A percentile compares a stretch with the other conserved stretches of the same genome.
Conservation (phyloP, 2,113 vertebrate species). For the Crotalus tigris region DNA sequence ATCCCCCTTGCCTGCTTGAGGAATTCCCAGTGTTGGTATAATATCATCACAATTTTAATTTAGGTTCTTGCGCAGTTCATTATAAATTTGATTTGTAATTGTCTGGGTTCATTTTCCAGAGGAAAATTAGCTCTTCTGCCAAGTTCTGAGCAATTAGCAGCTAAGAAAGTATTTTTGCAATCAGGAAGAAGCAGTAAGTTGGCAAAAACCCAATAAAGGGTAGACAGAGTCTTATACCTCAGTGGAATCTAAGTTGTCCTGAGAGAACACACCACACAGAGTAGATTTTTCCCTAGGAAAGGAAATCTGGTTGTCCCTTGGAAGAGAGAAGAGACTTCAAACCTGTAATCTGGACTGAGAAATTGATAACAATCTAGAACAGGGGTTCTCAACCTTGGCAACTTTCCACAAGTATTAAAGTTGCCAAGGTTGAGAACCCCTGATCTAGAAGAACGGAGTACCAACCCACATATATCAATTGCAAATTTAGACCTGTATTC, state of each 20-base stretch:
- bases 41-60: not conserved
- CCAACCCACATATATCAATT: not conserved
- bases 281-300: not conserved
- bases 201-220: no score
- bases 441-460: not conserved
- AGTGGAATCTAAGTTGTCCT: not conserved
- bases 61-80: not conserved
- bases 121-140: not conserved
- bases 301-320: not conserved
- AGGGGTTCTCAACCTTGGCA: no score
- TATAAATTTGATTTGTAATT: not conserved
- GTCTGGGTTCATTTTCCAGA: not conserved
- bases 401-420: no score
- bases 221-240: not conserved
- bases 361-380: not conserved
- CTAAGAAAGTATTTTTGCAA: not conserved
- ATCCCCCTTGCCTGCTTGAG: not conserved
- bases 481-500: not conserved
- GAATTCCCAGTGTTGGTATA: not conserved
- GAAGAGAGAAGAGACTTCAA: not conserved
- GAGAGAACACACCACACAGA: not conserved
- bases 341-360: not conserved
- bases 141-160: not conserved
- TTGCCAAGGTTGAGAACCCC: no score
- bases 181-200: not conserved